Conservation (phyloP, 2,113 vertebrate genomes). For the Amia ocellicauda region DNA sequence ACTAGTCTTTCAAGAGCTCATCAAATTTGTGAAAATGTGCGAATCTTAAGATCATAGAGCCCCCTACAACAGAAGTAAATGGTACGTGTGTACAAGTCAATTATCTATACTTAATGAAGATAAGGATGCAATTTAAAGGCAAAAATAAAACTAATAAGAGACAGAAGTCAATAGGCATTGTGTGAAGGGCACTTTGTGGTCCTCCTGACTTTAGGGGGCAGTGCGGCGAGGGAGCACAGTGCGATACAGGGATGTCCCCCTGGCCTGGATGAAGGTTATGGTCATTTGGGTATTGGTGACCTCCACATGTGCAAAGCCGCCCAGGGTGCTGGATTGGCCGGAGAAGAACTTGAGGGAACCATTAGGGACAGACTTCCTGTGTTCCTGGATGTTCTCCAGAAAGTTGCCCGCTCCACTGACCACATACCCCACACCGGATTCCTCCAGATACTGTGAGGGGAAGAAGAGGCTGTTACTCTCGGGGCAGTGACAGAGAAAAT, state of each 20-base stretch:
- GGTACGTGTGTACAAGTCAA: too few species aligned
- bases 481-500: neutral
- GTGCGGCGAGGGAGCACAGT: slow-evolving; percentile 63
- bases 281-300: slow-evolving; percentile 69
- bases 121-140: too few species aligned
- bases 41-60: too few species aligned
- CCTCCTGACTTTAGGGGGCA: neutral
- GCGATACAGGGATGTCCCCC: slow-evolving; percentile 78
- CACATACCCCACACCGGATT: slow-evolving; percentile 72
- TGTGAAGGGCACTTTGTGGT: too few species aligned
- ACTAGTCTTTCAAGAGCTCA: too few species aligned
- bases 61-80: too few species aligned
- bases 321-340: slow-evolving; percentile 63
- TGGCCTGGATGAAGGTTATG: slow-evolving; percentile 74
- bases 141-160: too few species aligned
- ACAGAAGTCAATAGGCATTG: too few species aligned
- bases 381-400: slow-evolving; percentile 71
- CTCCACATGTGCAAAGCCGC: slow-evolving; percentile 77
- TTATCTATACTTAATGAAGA: too few species aligned
- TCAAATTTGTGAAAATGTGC: too few species aligned
- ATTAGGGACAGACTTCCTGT: slow-evolving; percentile 66
- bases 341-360: slow-evolving; percentile 80
- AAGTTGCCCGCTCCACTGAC: slow-evolving; percentile 89
- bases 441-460: slow-evolving; percentile 70
- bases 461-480: neutral